Conservation (phyloP, 2,797 vertebrate species). For the Bovichtus variegatus region DNA sequence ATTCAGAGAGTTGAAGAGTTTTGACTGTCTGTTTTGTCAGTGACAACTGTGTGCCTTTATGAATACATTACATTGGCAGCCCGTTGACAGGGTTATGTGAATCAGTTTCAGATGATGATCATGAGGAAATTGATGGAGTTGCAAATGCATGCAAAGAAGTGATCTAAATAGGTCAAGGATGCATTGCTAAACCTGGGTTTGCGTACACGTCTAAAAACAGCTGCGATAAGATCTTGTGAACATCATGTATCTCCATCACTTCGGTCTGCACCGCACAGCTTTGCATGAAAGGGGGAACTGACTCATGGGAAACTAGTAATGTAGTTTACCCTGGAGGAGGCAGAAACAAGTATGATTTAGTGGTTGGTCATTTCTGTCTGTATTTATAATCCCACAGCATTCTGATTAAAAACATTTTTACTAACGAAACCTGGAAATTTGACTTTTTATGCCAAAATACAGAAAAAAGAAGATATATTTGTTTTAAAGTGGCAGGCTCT, state of each 20-base stretch:
- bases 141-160: not conserved
- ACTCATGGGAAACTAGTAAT: not conserved
- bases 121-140: not conserved
- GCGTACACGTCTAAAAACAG: constrained; percentile 6
- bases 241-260: not conserved
- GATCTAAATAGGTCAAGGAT: constrained; percentile 36
- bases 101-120: not conserved
- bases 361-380: not conserved
- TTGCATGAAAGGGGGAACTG: constrained; percentile 8
- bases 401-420: too few species aligned
- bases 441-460: too few species aligned
- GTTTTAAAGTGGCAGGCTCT: not conserved
- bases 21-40: too few species aligned
- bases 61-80: not conserved
- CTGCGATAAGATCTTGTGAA: constrained; percentile 55
- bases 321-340: not conserved
- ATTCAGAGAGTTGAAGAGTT: too few species aligned
- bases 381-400: not conserved
- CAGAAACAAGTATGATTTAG: not conserved
- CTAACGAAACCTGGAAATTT: too few species aligned
- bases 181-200: not conserved
- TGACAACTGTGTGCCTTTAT: too few species aligned
- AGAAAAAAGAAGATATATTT: not conserved
- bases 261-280: not conserved
- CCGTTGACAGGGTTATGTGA: not conserved